Evolutionary conservation across 2,113 vertebrate species (phyloP).

Genomic region (Telmatochromis sp.): DNA sequence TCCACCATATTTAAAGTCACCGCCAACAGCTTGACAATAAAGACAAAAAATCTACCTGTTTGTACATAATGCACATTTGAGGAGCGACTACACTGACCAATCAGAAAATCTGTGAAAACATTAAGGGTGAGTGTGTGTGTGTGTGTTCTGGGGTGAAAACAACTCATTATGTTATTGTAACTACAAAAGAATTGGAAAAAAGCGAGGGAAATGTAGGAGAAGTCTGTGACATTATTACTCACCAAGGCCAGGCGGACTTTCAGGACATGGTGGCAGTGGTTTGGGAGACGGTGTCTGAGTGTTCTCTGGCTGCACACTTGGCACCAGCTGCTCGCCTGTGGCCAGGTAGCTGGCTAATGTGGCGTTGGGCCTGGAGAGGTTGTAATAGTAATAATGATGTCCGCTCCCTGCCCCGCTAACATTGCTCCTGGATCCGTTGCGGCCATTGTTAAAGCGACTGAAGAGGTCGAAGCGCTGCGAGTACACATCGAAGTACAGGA

Average conservation of each 20-base stretch:
- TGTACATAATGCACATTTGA: not conserved
- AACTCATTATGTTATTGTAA: not conserved
- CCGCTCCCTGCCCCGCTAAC: constrained; percentile 58
- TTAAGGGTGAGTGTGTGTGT: not conserved
- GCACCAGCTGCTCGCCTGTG: constrained; percentile 66
- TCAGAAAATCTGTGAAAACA: not conserved
- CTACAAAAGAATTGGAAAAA: not conserved
- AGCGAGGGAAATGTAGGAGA: not conserved
- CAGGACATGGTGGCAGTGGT: constrained; percentile 86
- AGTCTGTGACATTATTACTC: constrained; percentile 33
- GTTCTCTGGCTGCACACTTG: constrained; percentile 71
- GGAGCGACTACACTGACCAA: not conserved
- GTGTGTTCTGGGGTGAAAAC: not conserved
- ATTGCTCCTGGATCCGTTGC: constrained; percentile 77
- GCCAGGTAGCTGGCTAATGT: constrained; percentile 74
- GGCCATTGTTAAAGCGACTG: constrained; percentile 89
- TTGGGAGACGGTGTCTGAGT: constrained; percentile 79
- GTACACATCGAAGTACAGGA: constrained; percentile 97
- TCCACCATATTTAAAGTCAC: not conserved
- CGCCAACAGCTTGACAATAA: not conserved
- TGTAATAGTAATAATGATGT: constrained; percentile 75
- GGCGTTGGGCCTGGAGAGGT: constrained; percentile 81
- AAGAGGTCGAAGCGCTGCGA: constrained; percentile 96
- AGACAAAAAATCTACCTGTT: not conserved
- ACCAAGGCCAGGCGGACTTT: constrained; percentile 88